A percentile compares a stretch with the other conserved stretches of the same genome.
These are phyloP conservation scores for Arvicanthis niloticus DNA, from an alignment of 2,113 vertebrate genomes.

Conservation along the genomic window DNA sequence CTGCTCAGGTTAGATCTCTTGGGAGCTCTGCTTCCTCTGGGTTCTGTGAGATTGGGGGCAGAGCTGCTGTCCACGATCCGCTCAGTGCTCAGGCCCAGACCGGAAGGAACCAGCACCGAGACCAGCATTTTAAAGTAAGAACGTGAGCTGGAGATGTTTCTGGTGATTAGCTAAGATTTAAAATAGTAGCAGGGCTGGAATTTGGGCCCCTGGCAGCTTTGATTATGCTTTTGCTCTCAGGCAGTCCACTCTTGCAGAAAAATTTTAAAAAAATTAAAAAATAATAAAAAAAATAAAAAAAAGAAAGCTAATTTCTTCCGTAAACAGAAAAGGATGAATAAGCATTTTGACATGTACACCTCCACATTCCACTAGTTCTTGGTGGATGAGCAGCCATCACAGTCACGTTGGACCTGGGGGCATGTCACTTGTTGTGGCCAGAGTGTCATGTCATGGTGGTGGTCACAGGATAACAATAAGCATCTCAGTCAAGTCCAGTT, in stretches of 20 bases:
- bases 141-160: not conserved
- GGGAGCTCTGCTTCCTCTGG: no score
- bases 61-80: no score
- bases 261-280: no score
- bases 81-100: no score
- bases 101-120: no score
- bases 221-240: not conserved
- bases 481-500: not conserved
- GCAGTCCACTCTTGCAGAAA: not conserved
- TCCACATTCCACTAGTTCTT: not conserved
- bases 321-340: not conserved
- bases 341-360: not conserved
- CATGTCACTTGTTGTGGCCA: not conserved
- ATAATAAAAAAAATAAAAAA: not conserved
- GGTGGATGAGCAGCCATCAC: not conserved
- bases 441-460: not conserved
- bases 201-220: not conserved
- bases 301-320: not conserved
- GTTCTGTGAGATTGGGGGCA: no score
- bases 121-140: conserved; percentile 6
- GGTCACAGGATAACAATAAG: not conserved
- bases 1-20: no score
- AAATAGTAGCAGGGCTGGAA: not conserved
- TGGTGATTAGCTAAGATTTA: not conserved
- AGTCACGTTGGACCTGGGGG: not conserved